Base-by-base conservation (phyloP, 2,797 vertebrate species). In the Xyrichtys novacula region DNA sequence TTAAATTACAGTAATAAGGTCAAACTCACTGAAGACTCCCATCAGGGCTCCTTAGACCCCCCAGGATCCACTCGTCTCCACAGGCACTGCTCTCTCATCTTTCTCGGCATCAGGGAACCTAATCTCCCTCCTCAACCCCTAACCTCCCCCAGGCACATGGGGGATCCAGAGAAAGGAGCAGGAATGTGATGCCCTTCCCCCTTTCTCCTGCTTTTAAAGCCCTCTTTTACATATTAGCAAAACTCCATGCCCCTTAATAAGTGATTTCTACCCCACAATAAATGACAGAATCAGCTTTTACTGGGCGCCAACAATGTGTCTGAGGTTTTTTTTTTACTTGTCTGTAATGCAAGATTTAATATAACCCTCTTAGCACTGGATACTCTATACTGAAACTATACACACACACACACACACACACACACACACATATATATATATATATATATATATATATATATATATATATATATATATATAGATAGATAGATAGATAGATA, bases 41-140 rank as follows among this genome's bases (percentile, higher is more conserved):
- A 67, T 38, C 57, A 61, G 25, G 34, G 10, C 28, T 44, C 60
- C 66, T 36, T 48, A 62, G 67, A 80, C 65, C 66, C 73, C 78
- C 68, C 63, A 68, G 70, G 78, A 85, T 74, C 55, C 52, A 29
- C 54, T 72, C 25, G 31, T 88, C 77, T 87, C 84, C 25, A 34
- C 47, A 58, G 76, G 79, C 59, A 0, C 68, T 74, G 55, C 58
- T 78, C 84, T 87, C 81, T 84, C 90, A 88, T 90, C 84, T 90
- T 81, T 79, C 70, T 67, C 28, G 73, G 85, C 89, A 90, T 88
- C 88, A 89, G 68, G 81, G 83, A 91, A 91, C 80, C 84, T 88
- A 88, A 93, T 89, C 85, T 84, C 34, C 67, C 74, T 76, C 87
- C 79, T 84, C 78, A 79, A 76, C 69, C 83, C 68, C 76, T 76